Conservation (phyloP, 2,888 invertebrate species). For the Pristionchus exspectatus region DNA sequence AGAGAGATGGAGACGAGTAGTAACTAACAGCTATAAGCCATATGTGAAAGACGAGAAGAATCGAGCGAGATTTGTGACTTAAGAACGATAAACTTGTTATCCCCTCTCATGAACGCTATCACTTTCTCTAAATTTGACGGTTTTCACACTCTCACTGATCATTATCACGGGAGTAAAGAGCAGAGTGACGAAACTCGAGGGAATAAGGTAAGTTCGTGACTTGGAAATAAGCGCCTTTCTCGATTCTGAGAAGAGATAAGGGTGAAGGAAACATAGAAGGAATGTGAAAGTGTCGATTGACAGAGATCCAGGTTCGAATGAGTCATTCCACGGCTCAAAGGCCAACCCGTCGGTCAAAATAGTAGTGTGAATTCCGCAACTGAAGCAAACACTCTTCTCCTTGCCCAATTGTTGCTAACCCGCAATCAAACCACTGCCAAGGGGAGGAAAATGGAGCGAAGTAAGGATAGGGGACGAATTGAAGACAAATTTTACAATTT, state of each 20-base stretch:
- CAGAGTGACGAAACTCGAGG: neutral
- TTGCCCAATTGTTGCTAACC: neutral
- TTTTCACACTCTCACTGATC: neutral
- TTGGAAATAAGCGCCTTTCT: neutral
- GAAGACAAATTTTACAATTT: neutral
- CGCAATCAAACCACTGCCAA: neutral
- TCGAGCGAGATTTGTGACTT: conserved; percentile 15
- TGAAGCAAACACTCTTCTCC: neutral
- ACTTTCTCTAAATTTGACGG: neutral
- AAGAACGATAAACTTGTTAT: conserved; percentile 25
- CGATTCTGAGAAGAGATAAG: conserved; percentile 7
- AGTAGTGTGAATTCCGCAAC: neutral
- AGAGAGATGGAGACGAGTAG: neutral
- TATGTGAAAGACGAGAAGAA: neutral
- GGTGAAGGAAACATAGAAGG: neutral
- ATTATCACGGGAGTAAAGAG: neutral
- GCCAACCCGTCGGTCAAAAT: neutral
- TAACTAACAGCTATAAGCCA: neutral
- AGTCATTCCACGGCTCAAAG: neutral
- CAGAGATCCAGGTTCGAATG: neutral
- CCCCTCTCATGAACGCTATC: neutral
- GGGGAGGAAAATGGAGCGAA: neutral
- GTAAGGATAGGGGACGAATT: neutral
- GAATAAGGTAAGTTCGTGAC: neutral
- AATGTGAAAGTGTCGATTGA: neutral